Evolutionary conservation across 1,140 invertebrate genomes (phyloP), one percentile per base, ranked within the genome.

Genomic region (Zaprionus gabonicus): DNA sequence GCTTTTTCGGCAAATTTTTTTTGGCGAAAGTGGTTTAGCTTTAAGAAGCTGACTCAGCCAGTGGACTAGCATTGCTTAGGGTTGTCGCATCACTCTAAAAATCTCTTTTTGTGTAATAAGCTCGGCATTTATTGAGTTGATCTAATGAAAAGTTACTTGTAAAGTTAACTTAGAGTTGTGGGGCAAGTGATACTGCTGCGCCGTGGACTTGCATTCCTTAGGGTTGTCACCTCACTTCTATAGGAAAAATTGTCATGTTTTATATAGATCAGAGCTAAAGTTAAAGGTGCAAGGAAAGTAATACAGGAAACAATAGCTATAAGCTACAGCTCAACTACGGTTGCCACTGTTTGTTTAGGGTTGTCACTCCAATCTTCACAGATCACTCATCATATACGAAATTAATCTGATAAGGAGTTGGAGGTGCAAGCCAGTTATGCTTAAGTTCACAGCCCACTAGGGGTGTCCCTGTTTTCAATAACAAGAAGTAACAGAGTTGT

Each of bases 1-100:
- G 73, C 59, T 27, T 65, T 74, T 71, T 71, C 36, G 66, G 66
- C 66, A 63, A 75, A 53, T 70, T 68, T 60, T 60, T 44, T 41
- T 53, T 13, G 25, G 60, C 9, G 20, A 63, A 63, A 63, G 60
- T 63, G n/a, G 27, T 28, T 59, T 63, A 17, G 38, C 17, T 62
- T 3, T 15, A 34, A 46, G 20, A 20, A n/a, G 59, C 17, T n/a
- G n/a, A 25, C 58, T 41, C 17, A 51, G 23, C 17, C 20, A 12
- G 3, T n/a, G 15, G 41, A 17, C 49, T 34, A 34, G 9, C 31
- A 10, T 9, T 10, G 31, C 7, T 34, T 13, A 65, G 62, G 49
- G 49, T 65, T 55, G 62, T 55, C 62, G 36, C 15, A 23, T 15
- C 7, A 53, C 28, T 15, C 25, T 17, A 46, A n/a, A 7, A 41